Evolutionary conservation across 2,888 invertebrate species (phyloP), one percentile per base, ranked within the genome.

Genomic region (Erebia palarica): DNA sequence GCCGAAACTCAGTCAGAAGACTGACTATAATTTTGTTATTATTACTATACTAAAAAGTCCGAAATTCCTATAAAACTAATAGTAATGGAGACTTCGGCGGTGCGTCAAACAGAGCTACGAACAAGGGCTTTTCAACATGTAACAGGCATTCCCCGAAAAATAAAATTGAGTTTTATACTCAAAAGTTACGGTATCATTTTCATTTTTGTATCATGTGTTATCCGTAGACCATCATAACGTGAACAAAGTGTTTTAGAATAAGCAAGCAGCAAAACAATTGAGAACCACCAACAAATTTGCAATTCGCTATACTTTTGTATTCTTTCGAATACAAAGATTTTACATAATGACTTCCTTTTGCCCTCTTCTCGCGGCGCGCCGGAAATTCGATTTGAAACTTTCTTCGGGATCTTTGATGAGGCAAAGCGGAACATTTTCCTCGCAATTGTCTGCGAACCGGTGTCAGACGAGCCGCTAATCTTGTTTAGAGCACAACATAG

Each of bases 321-420:
- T 68, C 60, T 58, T 68, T 65, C 70, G 63, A 75, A 69, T 69
- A 74, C 70, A 74, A 71, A 74, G 68, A 70, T 73, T 71, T 75
- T 74, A 75, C 75, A 73, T 75, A 72, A 73, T 73, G 73, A 70
- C 68, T 71, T 73, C 69, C 76, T 80, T 47, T 81, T 82, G 83
- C 80, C 81, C 80, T 78, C 78, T 79, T 78, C 72, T 75, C 75
- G 73, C 74, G 78, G 76, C 74, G 74, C 73, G 75, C 75, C 76
- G 84, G 81, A 86, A 87, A 86, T 86, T 84, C 80, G 80, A 85
- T 85, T 84, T 79, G 71, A 81, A 83, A 84, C 79, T 84, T 84
- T 80, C 77, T 73, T 72, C 79, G 72, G 77, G 77, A 80, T 83
- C 82, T 83, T 81, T 85, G 86, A 86, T 85, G 85, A 84, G 79